Evolutionary conservation across 2,797 vertebrate species (phyloP), one percentile per base, ranked within the genome.

Genomic region (Hipposideros larvatus): DNA sequence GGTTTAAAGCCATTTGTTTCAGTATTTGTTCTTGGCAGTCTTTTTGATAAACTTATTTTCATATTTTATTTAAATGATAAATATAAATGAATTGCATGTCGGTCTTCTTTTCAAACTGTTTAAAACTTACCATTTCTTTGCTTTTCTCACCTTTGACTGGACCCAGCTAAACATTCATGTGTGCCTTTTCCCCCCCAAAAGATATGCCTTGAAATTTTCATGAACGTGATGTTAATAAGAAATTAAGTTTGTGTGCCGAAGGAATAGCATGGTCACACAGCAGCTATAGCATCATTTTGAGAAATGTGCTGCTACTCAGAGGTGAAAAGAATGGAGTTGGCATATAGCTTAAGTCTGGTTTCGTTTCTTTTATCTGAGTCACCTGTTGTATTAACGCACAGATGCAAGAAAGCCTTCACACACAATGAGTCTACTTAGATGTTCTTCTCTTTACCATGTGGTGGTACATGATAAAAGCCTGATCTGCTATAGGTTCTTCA

Each of bases 201-300:
- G 31, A 89, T 7, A 46, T 4, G 5, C 26, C 46, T 90, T 90
- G 10, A 48, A 63, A 73, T 96, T 94, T n/a, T 90, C 96, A 61
- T 73, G 71, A 96, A 48, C 15, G 51, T n/a, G 70, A 66, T 82
- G n/a, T 68, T 97, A 94, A 78, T 94, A 85, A 92, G 63, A 88
- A 82, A 94, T 94, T 90, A 97, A 95, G 92, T 68, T 61, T 94
- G 43, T 83, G 46, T 90, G 82, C 53, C 43, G n/a, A 26, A 43
- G 82, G 75, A 92, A 92, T 95, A 95, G 57, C 61, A 59, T 80
- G 14, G 90, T 96, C 77, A 59, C 87, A 82, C 80, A 96, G 90
- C 82, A 96, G 63, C n/a, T 61, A 15, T 90, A 26, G 37, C 31
- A 82, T 85, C 53, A 53, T 77, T 93, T 74, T 95, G 46, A 92